These are phyloP conservation scores for Forbesichthys papilliferus DNA, from an alignment of 2,113 vertebrate genomes.

Conservation along the genomic window DNA sequence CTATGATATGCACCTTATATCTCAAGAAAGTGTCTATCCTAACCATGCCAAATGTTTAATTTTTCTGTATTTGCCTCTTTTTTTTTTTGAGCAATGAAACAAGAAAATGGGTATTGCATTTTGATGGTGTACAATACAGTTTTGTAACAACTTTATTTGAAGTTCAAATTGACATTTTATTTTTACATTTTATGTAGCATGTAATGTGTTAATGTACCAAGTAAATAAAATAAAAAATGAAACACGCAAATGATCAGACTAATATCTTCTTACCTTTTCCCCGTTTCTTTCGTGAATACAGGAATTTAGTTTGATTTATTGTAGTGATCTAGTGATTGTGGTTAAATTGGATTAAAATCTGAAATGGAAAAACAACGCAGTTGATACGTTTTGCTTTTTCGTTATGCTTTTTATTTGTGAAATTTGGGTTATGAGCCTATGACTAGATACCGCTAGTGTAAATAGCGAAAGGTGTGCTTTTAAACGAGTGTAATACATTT, in stretches of 20 bases:
- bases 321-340: too few species aligned
- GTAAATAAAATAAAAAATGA: conserved; percentile 84
- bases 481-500: not conserved
- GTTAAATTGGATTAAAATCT: too few species aligned
- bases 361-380: too few species aligned
- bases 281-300: too few species aligned
- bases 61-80: conserved; percentile 16
- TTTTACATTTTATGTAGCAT: conserved; percentile 82
- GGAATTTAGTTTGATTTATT: not conserved
- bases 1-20: not conserved
- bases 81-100: conserved; percentile 42
- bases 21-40: not conserved
- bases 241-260: conserved; percentile 36
- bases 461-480: not conserved
- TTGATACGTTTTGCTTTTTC: too few species aligned
- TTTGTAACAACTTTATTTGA: conserved; percentile 84
- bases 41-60: conserved; percentile 3
- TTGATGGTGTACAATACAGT: conserved; percentile 72
- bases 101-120: conserved; percentile 66
- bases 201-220: conserved; percentile 90
- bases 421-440: too few species aligned
- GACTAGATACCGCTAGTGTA: too few species aligned
- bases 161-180: conserved; percentile 67
- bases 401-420: too few species aligned
- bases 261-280: not conserved